Percentiles rank a stretch among this genome's conserved stretches.
These are phyloP conservation scores for Cenopis cana DNA, from an alignment of 2,888 invertebrate genomes.

Conservation along the genomic window DNA sequence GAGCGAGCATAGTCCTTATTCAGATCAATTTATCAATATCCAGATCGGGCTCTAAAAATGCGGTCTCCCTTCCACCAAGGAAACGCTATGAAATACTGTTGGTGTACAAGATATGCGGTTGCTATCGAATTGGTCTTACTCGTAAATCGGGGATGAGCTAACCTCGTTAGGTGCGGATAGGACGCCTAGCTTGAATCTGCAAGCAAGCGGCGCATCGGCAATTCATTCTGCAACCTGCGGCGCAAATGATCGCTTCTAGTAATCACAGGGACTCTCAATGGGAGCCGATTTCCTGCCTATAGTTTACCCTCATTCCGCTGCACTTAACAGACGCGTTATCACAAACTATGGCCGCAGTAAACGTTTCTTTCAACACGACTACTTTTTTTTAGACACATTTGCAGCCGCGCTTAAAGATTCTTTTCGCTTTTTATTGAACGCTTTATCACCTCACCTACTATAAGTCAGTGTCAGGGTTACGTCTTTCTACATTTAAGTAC, in stretches of 20 bases:
- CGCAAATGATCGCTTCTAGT: slow-evolving; percentile 68
- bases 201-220: slow-evolving; percentile 74
- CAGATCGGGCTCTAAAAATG: slow-evolving; percentile 18
- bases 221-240: slow-evolving; percentile 72
- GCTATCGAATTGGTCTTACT: slow-evolving; percentile 27
- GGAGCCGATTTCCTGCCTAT: slow-evolving; percentile 66
- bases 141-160: slow-evolving; percentile 58
- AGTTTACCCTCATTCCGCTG: slow-evolving; percentile 64
- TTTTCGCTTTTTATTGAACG: not conserved
- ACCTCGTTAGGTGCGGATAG: slow-evolving; percentile 74
- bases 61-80: slow-evolving; percentile 30
- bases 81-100: slow-evolving; percentile 4
- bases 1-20: slow-evolving; percentile 33
- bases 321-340: slow-evolving; percentile 67
- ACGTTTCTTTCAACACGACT: slow-evolving; percentile 54
- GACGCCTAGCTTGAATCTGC: slow-evolving; percentile 71
- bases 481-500: not conserved
- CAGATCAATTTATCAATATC: slow-evolving; percentile 39
- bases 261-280: slow-evolving; percentile 73
- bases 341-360: slow-evolving; percentile 63
- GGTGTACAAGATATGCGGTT: slow-evolving; percentile 24
- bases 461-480: not conserved
- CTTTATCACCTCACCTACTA: not conserved
- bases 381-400: slow-evolving; percentile 48
- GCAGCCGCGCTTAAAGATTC: slow-evolving; percentile 51